Evolutionary conservation across 53 echinoderm and acorn worm species (phyloP).

Genomic region (Zoroaster sp.): DNA sequence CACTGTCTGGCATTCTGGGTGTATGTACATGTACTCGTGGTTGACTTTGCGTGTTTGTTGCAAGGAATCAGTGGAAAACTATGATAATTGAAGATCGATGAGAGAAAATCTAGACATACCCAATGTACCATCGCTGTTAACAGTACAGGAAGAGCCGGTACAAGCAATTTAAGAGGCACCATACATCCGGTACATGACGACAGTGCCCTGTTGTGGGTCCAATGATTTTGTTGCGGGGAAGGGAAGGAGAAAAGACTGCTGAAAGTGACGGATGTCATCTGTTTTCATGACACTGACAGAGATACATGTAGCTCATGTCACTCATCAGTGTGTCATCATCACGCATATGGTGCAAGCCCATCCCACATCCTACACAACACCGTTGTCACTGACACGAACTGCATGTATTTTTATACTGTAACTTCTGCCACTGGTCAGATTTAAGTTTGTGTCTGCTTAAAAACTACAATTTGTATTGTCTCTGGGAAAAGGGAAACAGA

Average conservation of each 20-base stretch:
- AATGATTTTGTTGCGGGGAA: not conserved
- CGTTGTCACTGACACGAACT: not conserved
- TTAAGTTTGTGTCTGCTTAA: not conserved
- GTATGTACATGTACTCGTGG: too few species aligned
- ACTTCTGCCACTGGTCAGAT: not conserved
- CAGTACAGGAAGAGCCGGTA: not conserved
- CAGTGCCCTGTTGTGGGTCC: not conserved
- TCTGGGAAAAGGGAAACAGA: not conserved
- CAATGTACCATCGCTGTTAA: not conserved
- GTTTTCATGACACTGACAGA: not conserved
- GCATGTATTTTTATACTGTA: not conserved
- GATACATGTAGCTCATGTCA: not conserved
- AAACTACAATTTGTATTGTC: not conserved
- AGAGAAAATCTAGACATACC: not conserved
- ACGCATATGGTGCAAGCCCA: not conserved
- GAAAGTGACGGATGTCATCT: not conserved
- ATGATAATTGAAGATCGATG: not conserved
- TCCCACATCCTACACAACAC: conserved; percentile 2
- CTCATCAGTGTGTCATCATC: not conserved
- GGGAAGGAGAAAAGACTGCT: not conserved
- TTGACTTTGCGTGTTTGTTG: too few species aligned
- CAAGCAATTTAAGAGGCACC: not conserved
- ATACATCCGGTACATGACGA: not conserved
- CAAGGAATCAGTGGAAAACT: not conserved
- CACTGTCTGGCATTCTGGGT: not conserved